Evolutionary conservation across 2,888 invertebrate species (phyloP).

Genomic region (Meteorus cinctellus): DNA sequence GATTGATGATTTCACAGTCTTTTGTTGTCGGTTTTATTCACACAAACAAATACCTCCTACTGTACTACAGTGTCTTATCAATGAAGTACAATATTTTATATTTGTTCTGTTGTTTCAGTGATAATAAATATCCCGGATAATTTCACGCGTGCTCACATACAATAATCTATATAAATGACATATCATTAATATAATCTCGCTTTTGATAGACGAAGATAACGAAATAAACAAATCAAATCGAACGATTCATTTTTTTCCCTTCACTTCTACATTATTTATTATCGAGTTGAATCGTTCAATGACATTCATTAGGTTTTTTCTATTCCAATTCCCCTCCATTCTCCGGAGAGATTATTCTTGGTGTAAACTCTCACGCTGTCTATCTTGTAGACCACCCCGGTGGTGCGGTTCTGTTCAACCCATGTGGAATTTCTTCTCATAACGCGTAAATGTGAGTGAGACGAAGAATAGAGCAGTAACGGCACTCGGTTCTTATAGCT

Average conservation of each 20-base stretch:
- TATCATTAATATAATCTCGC: not conserved
- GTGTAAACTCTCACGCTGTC: slow-evolving; percentile 35
- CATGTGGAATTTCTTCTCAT: slow-evolving; percentile 44
- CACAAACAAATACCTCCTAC: slow-evolving; percentile 28
- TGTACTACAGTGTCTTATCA: not conserved
- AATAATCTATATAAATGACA: not conserved
- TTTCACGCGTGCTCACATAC: not conserved
- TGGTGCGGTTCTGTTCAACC: slow-evolving; percentile 56
- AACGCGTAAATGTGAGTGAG: slow-evolving; percentile 56
- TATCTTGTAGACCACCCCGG: slow-evolving; percentile 57
- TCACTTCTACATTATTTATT: slow-evolving; percentile 21
- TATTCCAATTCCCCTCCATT: not conserved
- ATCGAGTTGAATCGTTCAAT: slow-evolving; percentile 18
- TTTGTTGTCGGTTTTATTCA: slow-evolving; percentile 46
- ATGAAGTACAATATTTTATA: not conserved
- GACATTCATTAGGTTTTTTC: slow-evolving; percentile 25
- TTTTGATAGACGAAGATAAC: not conserved
- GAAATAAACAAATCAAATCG: slow-evolving; percentile 4
- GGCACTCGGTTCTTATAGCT: slow-evolving; percentile 50
- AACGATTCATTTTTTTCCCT: not conserved
- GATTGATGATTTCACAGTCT: slow-evolving; percentile 64
- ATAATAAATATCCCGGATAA: not conserved
- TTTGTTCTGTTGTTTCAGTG: not conserved
- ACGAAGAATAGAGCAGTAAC: slow-evolving; percentile 57
- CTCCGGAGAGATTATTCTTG: slow-evolving; percentile 2